Conservation (phyloP, 2,113 vertebrate species). For the Solenodon paradoxus region DNA sequence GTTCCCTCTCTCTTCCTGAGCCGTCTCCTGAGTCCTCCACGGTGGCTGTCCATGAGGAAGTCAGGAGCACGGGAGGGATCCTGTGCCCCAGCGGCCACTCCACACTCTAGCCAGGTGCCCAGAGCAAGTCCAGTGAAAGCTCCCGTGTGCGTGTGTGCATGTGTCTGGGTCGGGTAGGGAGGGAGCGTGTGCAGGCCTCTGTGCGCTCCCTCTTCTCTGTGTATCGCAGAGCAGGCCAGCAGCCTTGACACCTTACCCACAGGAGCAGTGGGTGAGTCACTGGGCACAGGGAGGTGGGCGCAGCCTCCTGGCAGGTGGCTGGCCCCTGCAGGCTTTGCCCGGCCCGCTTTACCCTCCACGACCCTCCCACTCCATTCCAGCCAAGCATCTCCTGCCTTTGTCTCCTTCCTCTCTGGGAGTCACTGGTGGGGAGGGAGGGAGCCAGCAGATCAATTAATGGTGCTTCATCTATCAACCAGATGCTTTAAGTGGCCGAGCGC, state of each 20-base stretch:
- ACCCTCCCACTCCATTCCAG: background rate
- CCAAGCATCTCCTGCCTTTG: constrained; percentile 5
- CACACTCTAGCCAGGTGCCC: background rate
- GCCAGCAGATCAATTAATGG: constrained; percentile 46
- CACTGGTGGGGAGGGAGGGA: background rate
- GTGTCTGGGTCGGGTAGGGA: background rate
- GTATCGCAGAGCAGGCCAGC: background rate
- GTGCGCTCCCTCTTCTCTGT: background rate
- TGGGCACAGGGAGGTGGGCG: background rate
- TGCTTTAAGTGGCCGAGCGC: constrained; percentile 39
- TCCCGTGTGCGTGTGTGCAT: background rate
- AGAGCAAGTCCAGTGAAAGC: background rate
- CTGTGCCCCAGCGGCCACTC: background rate
- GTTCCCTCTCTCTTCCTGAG: no score
- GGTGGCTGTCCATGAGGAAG: background rate
- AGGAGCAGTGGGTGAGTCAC: background rate
- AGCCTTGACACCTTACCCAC: background rate
- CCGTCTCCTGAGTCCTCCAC: no score
- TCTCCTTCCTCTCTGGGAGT: background rate
- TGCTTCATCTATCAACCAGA: constrained; percentile 46
- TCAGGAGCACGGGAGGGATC: background rate
- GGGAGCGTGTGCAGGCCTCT: background rate
- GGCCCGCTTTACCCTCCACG: background rate
- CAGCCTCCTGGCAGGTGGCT: background rate
- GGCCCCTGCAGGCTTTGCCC: background rate